Evolutionary conservation across 2,113 vertebrate species (phyloP).

Genomic region (Amazona vittata): DNA sequence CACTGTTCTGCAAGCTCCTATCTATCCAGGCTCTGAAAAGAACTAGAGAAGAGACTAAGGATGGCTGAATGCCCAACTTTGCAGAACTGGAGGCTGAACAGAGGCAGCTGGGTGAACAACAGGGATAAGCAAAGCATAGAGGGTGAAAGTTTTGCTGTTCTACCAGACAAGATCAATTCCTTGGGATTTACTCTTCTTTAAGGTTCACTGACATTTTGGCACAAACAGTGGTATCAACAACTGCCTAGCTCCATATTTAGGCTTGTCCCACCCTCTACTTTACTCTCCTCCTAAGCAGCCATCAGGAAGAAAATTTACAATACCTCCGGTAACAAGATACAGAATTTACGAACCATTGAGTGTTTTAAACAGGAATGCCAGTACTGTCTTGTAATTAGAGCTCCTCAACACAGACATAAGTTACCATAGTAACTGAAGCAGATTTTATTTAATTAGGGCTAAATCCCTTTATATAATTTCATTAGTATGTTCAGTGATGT

Average conservation of each 20-base stretch:
- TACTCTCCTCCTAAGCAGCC: background rate
- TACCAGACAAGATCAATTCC: rapidly evolving
- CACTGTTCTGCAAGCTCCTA: background rate
- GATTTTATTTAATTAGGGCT: background rate
- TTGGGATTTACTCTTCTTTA: background rate
- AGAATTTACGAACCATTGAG: background rate
- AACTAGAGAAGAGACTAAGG: background rate
- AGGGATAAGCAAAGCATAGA: rapidly evolving
- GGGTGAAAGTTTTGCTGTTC: background rate
- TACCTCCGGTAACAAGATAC: background rate
- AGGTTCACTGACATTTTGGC: background rate
- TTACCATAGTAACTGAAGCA: constrained; percentile 46
- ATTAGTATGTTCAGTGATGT: background rate
- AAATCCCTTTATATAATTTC: background rate
- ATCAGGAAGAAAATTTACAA: background rate
- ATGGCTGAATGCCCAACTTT: background rate
- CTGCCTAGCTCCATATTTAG: background rate
- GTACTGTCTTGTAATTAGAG: background rate
- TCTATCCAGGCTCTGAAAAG: background rate
- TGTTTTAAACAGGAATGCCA: background rate
- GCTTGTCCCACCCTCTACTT: background rate
- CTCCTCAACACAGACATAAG: background rate
- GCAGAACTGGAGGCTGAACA: background rate
- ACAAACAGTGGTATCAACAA: background rate
- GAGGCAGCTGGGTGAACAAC: rapidly evolving